Base-by-base conservation (phyloP, 1,140 invertebrate species). In the Bicyclus anynana region DNA sequence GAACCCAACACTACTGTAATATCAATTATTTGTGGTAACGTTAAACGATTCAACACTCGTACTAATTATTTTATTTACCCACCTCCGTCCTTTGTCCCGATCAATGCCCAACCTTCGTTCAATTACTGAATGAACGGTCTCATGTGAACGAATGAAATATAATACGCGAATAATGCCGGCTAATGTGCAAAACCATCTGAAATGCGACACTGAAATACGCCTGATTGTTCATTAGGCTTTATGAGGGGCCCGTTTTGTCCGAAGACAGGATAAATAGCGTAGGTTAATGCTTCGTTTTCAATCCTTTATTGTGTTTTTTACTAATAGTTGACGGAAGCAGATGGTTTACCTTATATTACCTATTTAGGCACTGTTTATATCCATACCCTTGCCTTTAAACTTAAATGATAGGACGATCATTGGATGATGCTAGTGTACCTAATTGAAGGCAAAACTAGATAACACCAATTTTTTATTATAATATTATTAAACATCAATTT, bases 61-160 rank as follows among this genome's bases (percentile, higher is more conserved):
- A 83, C 80, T 83, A 85, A 85, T 83, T 85, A 85, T 85, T 82
- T 74, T 78, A 77, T 81, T 85, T 80, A 77, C 73, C 62, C 63
- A 46, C 14, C 40, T 44, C 53, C 62, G 53, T 35, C 58, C 53
- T 73, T 78, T 74, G 67, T 76, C 54, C 53, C 52, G 51, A 55
- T 66, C 63, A 73, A 70, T 67, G 50, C 51, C 48, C 47, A 46
- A 49, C 58, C 56, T 51, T 61, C 62, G 64, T 65, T 72, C 66
- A 66, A 46, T 59, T 61, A 26, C 27, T 57, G 64, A 65, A 53
- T 61, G 67, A 74, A 66, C 59, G 61, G 60, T 57, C 44, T 61
- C 57, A 65, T 67, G 67, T 67, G 68, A 69, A 74, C 71, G 67
- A 71, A 66, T 55, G 75, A 57, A 78, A 80, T 62, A 56, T 57